Evolutionary conservation across 1,140 invertebrate species (phyloP).

Genomic region (Drosophila subobscura): DNA sequence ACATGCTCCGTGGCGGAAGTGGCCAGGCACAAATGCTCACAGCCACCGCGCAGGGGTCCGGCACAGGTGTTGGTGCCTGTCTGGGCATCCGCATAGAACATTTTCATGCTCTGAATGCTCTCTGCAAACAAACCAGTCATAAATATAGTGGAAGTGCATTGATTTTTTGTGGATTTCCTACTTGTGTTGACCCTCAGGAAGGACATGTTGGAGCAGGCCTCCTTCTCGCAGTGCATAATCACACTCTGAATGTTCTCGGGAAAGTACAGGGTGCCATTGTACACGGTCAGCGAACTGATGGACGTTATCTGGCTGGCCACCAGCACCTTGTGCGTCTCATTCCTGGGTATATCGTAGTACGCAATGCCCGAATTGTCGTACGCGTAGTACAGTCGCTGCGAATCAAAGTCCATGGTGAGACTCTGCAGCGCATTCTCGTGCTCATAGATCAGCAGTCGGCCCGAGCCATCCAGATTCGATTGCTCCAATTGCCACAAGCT

Average conservation of each 20-base stretch:
- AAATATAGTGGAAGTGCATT: too few relatives aligned
- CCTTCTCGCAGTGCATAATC: slow-evolving; percentile 81
- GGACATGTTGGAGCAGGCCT: slow-evolving; percentile 67
- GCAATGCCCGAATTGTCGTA: slow-evolving; percentile 87
- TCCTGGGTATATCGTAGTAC: slow-evolving; percentile 86
- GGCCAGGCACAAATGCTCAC: slow-evolving; percentile 92
- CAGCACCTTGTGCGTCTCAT: slow-evolving; percentile 74
- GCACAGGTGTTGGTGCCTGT: slow-evolving; percentile 85
- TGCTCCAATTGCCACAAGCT: slow-evolving; percentile 85
- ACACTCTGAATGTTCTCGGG: slow-evolving; percentile 78
- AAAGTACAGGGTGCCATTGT: slow-evolving; percentile 79
- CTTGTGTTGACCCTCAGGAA: slow-evolving; percentile 85
- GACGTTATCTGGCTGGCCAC: slow-evolving; percentile 70
- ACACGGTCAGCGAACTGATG: slow-evolving; percentile 77
- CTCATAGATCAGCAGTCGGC: slow-evolving; percentile 55
- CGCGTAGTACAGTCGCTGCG: slow-evolving; percentile 89
- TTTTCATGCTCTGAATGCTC: slow-evolving; percentile 87
- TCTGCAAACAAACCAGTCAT: too few relatives aligned
- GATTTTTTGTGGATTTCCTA: slow-evolving; percentile 37
- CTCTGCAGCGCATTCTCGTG: slow-evolving; percentile 83
- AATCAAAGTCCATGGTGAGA: slow-evolving; percentile 86
- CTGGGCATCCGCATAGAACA: slow-evolving; percentile 89
- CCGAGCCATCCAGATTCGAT: slow-evolving; percentile 88
- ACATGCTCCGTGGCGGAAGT: slow-evolving; percentile 84
- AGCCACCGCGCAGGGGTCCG: slow-evolving; percentile 86